Evolutionary conservation across 2,797 vertebrate genomes (phyloP).

Genomic region (Pristis pectinata): DNA sequence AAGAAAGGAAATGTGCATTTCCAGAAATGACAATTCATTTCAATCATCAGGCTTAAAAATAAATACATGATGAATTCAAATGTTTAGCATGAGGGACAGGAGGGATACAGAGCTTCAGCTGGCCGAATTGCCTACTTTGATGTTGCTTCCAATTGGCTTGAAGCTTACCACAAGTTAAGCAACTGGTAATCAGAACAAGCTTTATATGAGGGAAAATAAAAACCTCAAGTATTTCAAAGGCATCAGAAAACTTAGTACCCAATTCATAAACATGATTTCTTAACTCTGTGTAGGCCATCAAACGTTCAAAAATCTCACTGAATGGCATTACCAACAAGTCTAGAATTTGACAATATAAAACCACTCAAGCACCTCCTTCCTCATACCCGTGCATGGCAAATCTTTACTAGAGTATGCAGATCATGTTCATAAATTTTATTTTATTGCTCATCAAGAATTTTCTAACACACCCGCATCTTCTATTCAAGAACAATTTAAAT

Average conservation of each 20-base stretch:
- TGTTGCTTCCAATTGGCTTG: not conserved
- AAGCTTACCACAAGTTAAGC: not conserved
- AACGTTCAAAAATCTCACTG: not conserved
- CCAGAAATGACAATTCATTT: not conserved
- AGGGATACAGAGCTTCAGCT: not conserved
- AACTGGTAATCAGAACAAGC: not conserved
- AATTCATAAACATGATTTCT: not conserved
- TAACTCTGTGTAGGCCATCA: not conserved
- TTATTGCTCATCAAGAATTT: not conserved
- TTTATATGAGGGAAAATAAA: not conserved
- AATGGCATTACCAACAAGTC: not conserved
- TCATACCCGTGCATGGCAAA: not conserved
- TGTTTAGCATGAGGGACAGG: not conserved
- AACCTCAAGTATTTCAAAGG: not conserved
- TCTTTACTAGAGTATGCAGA: not conserved
- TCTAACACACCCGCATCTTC: not conserved
- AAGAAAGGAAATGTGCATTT: constrained; percentile 45
- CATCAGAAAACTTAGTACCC: not conserved
- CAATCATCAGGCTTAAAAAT: too few species aligned
- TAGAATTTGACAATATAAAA: not conserved
- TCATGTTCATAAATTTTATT: not conserved
- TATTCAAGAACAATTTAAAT: not conserved
- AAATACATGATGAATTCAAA: not conserved
- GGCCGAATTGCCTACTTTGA: not conserved
- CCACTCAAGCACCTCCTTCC: not conserved